These are phyloP conservation scores for Erebia aethiops DNA, from an alignment of 2,888 invertebrate species.

Conservation along the genomic window DNA sequence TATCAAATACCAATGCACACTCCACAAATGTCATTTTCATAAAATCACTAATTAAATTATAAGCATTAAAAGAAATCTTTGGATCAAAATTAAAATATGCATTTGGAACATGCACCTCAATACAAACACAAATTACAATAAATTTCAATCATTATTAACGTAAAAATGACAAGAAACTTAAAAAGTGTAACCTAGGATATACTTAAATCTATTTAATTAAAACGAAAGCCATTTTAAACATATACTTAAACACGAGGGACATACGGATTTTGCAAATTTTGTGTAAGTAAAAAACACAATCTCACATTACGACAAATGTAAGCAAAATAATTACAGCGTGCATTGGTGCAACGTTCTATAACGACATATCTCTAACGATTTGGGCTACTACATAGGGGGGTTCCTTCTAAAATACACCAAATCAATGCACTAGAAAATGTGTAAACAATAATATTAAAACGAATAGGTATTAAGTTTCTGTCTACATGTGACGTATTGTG, in stretches of 20 bases:
- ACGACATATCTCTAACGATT: not conserved
- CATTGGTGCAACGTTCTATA: slow-evolving; percentile 21
- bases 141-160: slow-evolving; percentile 67
- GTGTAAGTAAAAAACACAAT: slow-evolving; percentile 40
- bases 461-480: slow-evolving; percentile 23
- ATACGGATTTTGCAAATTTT: slow-evolving; percentile 59
- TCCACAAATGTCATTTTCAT: slow-evolving; percentile 79
- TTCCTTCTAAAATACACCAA: slow-evolving; percentile 17
- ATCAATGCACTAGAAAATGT: slow-evolving; percentile 20
- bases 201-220: slow-evolving; percentile 77
- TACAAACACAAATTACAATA: slow-evolving; percentile 71
- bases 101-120: slow-evolving; percentile 76
- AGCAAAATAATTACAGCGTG: slow-evolving; percentile 36
- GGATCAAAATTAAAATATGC: slow-evolving; percentile 80
- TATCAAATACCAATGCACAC: slow-evolving; percentile 80
- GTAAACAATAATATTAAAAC: slow-evolving; percentile 16
- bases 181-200: slow-evolving; percentile 65
- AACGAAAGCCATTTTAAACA: slow-evolving; percentile 74
- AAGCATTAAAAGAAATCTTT: slow-evolving; percentile 78
- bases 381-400: not conserved
- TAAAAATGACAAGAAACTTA: slow-evolving; percentile 75
- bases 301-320: slow-evolving; percentile 47
- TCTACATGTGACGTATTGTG: slow-evolving; percentile 44
- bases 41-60: slow-evolving; percentile 60
- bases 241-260: slow-evolving; percentile 60